Base-by-base conservation (phyloP, 2,888 invertebrate genomes). In the Andrena chrysosceles region DNA sequence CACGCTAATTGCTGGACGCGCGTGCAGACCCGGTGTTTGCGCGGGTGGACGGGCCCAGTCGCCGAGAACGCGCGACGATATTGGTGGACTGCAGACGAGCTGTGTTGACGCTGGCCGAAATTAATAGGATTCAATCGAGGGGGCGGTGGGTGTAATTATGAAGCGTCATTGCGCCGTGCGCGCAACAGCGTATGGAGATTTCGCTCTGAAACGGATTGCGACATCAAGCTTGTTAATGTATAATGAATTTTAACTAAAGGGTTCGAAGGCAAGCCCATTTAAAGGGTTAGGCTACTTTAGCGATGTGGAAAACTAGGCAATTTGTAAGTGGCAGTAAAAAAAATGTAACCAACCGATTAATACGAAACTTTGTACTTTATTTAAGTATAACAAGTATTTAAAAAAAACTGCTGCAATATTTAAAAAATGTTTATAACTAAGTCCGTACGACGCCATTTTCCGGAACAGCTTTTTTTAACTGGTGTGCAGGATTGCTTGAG, bases 1-100 rank as follows among this genome's bases (percentile, higher is more conserved):
- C 87, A 85, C 77, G 81, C 81, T 89, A 86, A 89, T 89, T 86
- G 81, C 69, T 42, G 56, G 54, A 59, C 54, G 63, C 48, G 59
- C 52, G 64, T n/a, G 60, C 60, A 4, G 56, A 10, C 23, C 42
- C 26, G 63, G 33, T 62, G 29, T 73, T 72, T 35, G 42, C 49
- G 10, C 20, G 35, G 35, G 56, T 49, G 48, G 20, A 42, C 10
- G 10, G 33, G 56, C n/a, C n/a, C 5, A 13, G 26, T 16, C 16
- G 13, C 42, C 20, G 26, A 2, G 13, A 60, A 13, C 26, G 4
- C 20, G 42, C 48, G 56, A 68, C 31, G 67, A 23, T 49, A 59
- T 33, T 29, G 23, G 60, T n/a, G 20, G 31, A 13, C 23, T 8
- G 1, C 26, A 13, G 52, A 2, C 16, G 33, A 59, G 48, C 29